Base-by-base conservation (phyloP, 2,113 vertebrate genomes). In the Nycticebus coucang region DNA sequence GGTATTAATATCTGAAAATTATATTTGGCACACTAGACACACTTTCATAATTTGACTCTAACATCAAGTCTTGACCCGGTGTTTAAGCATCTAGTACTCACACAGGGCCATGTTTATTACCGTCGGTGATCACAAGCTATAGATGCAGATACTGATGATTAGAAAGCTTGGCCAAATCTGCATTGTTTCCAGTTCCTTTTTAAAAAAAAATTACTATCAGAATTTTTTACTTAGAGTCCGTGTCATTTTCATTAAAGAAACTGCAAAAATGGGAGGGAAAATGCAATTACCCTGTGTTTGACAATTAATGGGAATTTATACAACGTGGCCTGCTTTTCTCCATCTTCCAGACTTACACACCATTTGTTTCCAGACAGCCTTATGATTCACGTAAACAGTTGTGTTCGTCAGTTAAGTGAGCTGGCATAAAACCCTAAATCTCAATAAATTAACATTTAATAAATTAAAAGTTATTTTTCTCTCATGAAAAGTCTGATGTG, bases 11-110 rank as follows among this genome's bases (percentile, higher is more conserved):
- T 45, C 33, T 71, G 57, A 68, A 89, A 90, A 74, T 33, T 50
- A 66, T 84, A 87, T 59, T 74, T 89, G 30, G 7, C 1, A 17
- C 30, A 84, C 80, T 71, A 28, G 4, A 77, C 9, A 85, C 30
- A 33, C 59, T 75, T 95, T 81, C 35, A 60, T 95, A 45, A 72
- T 78, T 81, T 90, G 68, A 2, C 5, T 72, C 30, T 81, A 81
- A 77, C 9, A 88, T 85, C 80, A 92, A 77, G 22, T 53, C 5
- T 87, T 55, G 7, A 0, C 12, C 26, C 26, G 33, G 83, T 9
- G 8, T 19, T 87, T 59, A 92, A 81, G 4, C 8, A 90, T 33
- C 28, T 53, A n/a, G 7, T 50, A 69, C 2, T 4, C 0, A 81
- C 19, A 57, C n/a, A n/a, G 8, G 55, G 59, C 4, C 24, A 26